These are phyloP conservation scores for Suncus etruscus DNA, from an alignment of 2,113 vertebrate genomes.

Conservation along the genomic window DNA sequence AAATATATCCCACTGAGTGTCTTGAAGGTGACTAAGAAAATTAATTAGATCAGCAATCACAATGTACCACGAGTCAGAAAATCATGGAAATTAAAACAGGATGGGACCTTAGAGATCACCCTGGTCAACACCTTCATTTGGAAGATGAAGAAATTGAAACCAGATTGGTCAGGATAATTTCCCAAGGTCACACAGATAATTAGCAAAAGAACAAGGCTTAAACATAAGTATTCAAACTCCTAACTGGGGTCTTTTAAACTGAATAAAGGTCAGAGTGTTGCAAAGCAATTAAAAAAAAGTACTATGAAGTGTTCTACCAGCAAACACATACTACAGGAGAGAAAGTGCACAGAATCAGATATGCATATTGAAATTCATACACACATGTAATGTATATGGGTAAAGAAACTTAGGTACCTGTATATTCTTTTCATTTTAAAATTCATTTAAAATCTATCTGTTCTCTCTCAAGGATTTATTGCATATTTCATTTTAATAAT, in stretches of 20 bases:
- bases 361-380: not conserved
- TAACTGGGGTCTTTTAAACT: conserved; percentile 54
- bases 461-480: not conserved
- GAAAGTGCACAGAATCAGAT: not conserved
- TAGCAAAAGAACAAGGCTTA: conserved; percentile 70
- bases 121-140: conserved; percentile 75
- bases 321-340: not conserved
- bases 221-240: conserved; percentile 55
- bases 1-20: conserved; percentile 60
- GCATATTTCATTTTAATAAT: not conserved
- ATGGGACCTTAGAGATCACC: conserved; percentile 77
- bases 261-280: conserved; percentile 64
- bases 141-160: conserved; percentile 76
- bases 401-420: not conserved
- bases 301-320: not conserved
- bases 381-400: not conserved
- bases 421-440: not conserved
- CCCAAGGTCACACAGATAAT: conserved; percentile 75
- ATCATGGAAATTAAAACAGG: conserved; percentile 72
- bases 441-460: not conserved
- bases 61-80: conserved; percentile 71
- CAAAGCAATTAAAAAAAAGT: conserved; percentile 13
- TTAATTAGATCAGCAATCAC: conserved; percentile 78
- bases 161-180: conserved; percentile 76
- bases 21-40: conserved; percentile 75